Base-by-base conservation (phyloP, 2,888 invertebrate genomes). In the Meta bourneti region DNA sequence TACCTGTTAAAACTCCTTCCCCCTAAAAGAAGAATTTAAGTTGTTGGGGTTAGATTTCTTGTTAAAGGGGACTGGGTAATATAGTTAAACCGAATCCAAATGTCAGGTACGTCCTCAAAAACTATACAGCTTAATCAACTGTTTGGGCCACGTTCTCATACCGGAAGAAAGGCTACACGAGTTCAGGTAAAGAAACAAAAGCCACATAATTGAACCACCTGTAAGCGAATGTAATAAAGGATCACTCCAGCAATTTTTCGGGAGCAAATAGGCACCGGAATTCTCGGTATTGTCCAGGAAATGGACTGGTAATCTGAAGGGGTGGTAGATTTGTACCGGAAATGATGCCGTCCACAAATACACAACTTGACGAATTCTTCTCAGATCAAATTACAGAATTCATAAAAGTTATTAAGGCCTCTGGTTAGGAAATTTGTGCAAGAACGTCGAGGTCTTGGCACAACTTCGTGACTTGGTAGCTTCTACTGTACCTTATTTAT, bases 281-380 rank as follows among this genome's bases (percentile, higher is more conserved):
- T 70, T 81, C 70, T 48, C 48, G 49, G 49, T 49, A 81, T 69
- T 81, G 83, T 74, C 83, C 74, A 74, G 83, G 83, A 84, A 84
- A 84, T 75, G 74, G 74, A 75, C 72, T 84, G 34, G 83, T 52
- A 74, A 75, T 84, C 83, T 84, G 83, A 84, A 84, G 83, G 16
- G 70, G 52, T 13, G 61, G 75, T 20, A 79, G 52, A 75, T 75
- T 84, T 84, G 74, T 74, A 13, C 84, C 84, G 74, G 84, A 84
- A 84, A 84, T 84, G 84, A 75, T n/a, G 84, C n/a, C 16, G 61
- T 61, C 74, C 20, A 48, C 72, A 84, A 74, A 84, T 72, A 82
- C 34, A 74, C 54, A 61, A 20, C 84, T 16, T 5, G 75, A 84
- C 72, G 61, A 74, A 20, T 84, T 84, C 84, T 74, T 84, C 75